Conservation (phyloP, 2,888 invertebrate genomes). For the Xylota segnis region DNA sequence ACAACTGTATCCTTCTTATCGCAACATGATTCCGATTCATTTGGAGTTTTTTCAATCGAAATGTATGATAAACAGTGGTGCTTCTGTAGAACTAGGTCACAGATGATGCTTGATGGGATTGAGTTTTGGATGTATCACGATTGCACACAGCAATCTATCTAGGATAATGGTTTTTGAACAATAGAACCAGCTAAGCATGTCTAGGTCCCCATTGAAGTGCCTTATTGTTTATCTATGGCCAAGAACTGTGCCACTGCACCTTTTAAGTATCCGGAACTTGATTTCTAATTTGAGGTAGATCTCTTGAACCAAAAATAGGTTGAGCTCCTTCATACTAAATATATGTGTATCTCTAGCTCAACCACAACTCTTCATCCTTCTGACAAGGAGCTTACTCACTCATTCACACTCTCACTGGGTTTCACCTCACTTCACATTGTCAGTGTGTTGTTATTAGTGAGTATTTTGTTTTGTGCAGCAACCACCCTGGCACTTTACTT, state of each 20-base stretch:
- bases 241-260: background rate
- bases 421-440: constrained; percentile 30
- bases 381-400: constrained; percentile 24
- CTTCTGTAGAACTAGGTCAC: background rate
- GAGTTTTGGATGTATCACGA: too few species aligned
- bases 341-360: background rate
- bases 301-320: background rate
- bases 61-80: background rate
- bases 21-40: background rate
- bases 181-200: background rate
- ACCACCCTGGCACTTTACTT: constrained; percentile 12
- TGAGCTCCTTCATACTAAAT: too few species aligned
- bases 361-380: background rate
- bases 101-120: background rate
- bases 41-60: background rate
- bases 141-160: too few species aligned
- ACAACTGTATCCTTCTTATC: background rate
- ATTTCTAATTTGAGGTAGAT: background rate
- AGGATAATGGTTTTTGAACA: background rate
- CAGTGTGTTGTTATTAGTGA: constrained; percentile 18
- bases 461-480: constrained; percentile 15
- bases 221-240: background rate
- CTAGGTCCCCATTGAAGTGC: background rate
- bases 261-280: background rate
- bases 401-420: background rate